Conservation (phyloP, 2,113 vertebrate species). For the Neolamprologus caudopunctatus region DNA sequence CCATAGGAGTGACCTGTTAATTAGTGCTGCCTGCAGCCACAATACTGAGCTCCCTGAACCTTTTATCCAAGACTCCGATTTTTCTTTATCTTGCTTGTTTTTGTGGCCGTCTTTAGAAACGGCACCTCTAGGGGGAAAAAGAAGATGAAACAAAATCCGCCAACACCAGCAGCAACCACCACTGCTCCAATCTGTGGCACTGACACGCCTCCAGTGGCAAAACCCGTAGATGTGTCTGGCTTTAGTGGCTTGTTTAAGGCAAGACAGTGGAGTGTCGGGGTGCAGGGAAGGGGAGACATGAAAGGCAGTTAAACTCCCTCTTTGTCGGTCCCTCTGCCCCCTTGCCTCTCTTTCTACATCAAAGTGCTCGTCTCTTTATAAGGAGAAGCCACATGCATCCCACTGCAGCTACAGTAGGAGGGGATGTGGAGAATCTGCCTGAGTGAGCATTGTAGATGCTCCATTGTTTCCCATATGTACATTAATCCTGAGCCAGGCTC, state of each 20-base stretch:
- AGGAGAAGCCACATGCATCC: slow-evolving; percentile 3
- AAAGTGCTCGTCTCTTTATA: slow-evolving; percentile 13
- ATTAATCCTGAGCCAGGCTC: slow-evolving; percentile 41
- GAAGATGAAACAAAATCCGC: slow-evolving; percentile 16
- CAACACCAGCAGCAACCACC: neutral
- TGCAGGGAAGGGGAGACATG: slow-evolving; percentile 8
- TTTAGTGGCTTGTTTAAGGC: slow-evolving; percentile 9
- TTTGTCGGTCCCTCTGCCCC: neutral
- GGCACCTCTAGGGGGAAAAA: neutral
- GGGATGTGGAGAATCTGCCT: slow-evolving; percentile 12
- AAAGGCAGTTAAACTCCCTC: slow-evolving; percentile 25
- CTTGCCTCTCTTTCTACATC: slow-evolving; percentile 27
- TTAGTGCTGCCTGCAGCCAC: neutral
- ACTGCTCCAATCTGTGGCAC: neutral
- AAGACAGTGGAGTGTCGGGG: neutral
- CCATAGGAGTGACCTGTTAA: neutral
- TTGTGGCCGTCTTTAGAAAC: slow-evolving; percentile 22
- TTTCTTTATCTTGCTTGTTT: neutral
- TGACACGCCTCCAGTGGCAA: neutral
- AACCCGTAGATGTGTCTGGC: neutral
- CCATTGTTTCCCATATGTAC: slow-evolving; percentile 49
- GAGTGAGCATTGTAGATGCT: neutral
- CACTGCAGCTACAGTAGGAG: neutral
- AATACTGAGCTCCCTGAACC: neutral
- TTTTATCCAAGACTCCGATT: neutral